Conservation (phyloP, 2,113 vertebrate genomes). For the Prietella phreatophila region DNA sequence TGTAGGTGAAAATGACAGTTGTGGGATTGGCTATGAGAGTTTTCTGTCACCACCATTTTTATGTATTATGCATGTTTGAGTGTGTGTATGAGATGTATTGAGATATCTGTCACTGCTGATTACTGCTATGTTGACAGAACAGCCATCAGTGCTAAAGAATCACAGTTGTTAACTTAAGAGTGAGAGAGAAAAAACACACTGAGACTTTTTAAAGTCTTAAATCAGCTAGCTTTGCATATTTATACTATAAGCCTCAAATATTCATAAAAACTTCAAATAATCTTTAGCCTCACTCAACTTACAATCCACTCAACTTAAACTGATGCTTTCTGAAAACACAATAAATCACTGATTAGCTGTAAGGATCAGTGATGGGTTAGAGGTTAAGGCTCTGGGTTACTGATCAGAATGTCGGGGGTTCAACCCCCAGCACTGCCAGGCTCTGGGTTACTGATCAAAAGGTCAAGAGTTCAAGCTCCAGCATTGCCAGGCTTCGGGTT, state of each 20-base stretch:
- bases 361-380: background rate
- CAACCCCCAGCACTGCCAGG: no score
- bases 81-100: conserved; percentile 19
- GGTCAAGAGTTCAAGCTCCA: no score
- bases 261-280: background rate
- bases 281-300: background rate
- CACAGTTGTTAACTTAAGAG: background rate
- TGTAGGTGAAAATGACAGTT: conserved; percentile 25
- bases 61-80: conserved; percentile 33
- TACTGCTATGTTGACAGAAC: conserved; percentile 5
- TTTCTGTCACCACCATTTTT: conserved; percentile 24
- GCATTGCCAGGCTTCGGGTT: no score
- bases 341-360: background rate
- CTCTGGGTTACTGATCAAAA: no score
- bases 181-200: conserved; percentile 4
- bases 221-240: background rate
- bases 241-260: background rate
- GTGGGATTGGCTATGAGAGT: conserved; percentile 25
- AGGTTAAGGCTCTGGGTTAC: no score
- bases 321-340: background rate
- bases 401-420: no score
- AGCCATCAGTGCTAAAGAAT: background rate
- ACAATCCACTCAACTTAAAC: background rate
- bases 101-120: conserved; percentile 34
- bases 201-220: background rate